A percentile compares a stretch with the other conserved stretches of the same genome.
Conservation (phyloP, 2,888 invertebrate genomes). For the Drosophila differens region DNA sequence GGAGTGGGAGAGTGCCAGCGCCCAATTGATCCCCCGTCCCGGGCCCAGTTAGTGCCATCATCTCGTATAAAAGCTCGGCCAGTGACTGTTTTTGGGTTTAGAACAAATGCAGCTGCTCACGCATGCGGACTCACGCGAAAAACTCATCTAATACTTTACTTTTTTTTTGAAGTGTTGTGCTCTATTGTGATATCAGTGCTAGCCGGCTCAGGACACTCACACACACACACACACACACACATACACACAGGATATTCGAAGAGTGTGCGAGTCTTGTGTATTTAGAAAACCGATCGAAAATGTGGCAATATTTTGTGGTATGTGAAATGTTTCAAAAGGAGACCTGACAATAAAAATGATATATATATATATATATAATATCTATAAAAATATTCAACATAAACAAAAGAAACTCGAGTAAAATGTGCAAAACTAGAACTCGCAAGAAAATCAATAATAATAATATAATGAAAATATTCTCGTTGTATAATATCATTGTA, state of each 20-base stretch:
- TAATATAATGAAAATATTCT: not conserved
- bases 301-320: constrained; percentile 67
- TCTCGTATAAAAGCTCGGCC: constrained; percentile 69
- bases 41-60: constrained; percentile 1
- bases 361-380: not conserved
- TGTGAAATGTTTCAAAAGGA: constrained; percentile 29
- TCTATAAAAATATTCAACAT: not conserved
- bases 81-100: constrained; percentile 63
- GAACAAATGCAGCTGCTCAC: constrained; percentile 66
- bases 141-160: constrained; percentile 4
- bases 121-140: constrained; percentile 37
- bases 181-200: constrained; percentile 2
- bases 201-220: constrained; percentile 7
- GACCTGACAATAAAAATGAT: not conserved
- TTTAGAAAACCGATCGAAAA: constrained; percentile 13
- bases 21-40: constrained; percentile 1
- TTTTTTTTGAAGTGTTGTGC: constrained; percentile 26
- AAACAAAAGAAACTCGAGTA: not conserved
- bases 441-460: not conserved
- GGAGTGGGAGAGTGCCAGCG: constrained; percentile 20
- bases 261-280: constrained; percentile 15
- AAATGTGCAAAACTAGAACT: not conserved
- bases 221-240: not conserved
- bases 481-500: not conserved
- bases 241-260: not conserved